These are phyloP conservation scores for Corythornis leucogaster DNA, from an alignment of 2,797 vertebrate genomes.

Conservation along the genomic window DNA sequence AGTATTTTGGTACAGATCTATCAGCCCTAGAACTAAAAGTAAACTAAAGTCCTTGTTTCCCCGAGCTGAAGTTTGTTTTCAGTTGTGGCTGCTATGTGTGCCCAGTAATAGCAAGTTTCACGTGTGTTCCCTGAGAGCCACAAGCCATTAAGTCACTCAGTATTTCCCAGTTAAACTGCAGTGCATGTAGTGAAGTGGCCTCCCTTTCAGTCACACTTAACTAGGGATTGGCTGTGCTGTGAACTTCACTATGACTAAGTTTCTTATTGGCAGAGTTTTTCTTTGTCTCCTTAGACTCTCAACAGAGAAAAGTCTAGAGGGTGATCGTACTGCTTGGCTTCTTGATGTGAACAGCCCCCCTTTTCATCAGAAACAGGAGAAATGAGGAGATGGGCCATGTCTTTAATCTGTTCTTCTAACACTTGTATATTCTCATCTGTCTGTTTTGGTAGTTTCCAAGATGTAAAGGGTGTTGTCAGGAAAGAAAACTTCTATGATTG, in stretches of 20 bases:
- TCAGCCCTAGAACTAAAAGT: background rate
- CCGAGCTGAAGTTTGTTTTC: background rate
- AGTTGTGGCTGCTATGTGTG: background rate
- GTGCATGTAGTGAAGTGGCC: conserved; percentile 42
- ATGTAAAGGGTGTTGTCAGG: conserved; percentile 62
- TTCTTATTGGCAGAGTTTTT: conserved; percentile 30
- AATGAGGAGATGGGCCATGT: background rate
- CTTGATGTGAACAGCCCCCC: background rate
- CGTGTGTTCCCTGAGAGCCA: background rate
- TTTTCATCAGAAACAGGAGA: conserved; percentile 1
- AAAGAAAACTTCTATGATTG: conserved; percentile 28
- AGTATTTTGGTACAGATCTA: background rate
- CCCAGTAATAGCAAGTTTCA: conserved; percentile 9
- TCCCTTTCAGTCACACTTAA: conserved; percentile 46
- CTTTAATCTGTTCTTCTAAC: conserved; percentile 50
- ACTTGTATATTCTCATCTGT: conserved; percentile 23
- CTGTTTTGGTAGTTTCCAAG: conserved; percentile 44
- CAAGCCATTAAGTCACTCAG: background rate
- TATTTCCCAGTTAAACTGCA: conserved; percentile 6
- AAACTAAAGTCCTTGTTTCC: background rate
- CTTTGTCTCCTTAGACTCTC: conserved; percentile 36
- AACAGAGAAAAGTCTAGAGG: conserved; percentile 15
- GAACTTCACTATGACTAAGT: conserved; percentile 36
- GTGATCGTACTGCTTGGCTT: conserved; percentile 40
- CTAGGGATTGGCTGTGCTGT: conserved; percentile 30